phyloP scores from a whole-genome alignment of 2,113 vertebrate species.

The Cyphomyrus discorhynchus region DNA sequence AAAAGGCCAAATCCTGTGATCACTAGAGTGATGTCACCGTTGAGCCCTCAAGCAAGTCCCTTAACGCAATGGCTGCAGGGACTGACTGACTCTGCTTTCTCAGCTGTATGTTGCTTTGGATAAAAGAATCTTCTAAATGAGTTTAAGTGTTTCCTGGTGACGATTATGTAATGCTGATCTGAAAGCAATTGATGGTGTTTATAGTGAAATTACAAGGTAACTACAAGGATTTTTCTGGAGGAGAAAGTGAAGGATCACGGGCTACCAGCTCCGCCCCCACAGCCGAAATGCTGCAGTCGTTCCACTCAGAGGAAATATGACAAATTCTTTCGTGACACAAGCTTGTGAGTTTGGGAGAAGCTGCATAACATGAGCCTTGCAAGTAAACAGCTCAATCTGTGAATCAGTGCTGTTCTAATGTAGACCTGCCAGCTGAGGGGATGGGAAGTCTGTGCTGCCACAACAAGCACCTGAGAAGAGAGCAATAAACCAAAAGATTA shows the following conservation, averaged over 20 bases:
- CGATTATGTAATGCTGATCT: neutral
- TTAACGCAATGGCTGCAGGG: neutral
- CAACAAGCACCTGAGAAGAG: neutral
- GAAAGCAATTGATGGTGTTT: neutral
- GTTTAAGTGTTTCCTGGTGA: neutral
- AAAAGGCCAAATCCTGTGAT: neutral
- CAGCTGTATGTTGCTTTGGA: neutral
- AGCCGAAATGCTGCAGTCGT: neutral
- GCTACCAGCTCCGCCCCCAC: neutral
- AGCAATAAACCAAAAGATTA: neutral
- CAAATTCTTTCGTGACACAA: neutral
- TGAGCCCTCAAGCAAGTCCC: neutral
- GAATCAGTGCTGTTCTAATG: neutral
- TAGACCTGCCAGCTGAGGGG: neutral
- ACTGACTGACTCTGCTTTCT: neutral
- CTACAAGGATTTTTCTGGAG: neutral
- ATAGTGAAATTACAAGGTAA: neutral
- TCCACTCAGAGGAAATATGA: neutral
- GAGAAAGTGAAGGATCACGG: neutral
- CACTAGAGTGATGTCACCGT: neutral
- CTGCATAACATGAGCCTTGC: neutral
- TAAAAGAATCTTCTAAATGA: neutral
- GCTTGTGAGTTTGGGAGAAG: neutral
- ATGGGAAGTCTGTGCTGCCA: neutral
- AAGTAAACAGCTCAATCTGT: neutral